Evolutionary conservation across 2,113 vertebrate genomes (phyloP), one percentile per base, ranked within the genome.

Genomic region (Hemiprocne comata): DNA sequence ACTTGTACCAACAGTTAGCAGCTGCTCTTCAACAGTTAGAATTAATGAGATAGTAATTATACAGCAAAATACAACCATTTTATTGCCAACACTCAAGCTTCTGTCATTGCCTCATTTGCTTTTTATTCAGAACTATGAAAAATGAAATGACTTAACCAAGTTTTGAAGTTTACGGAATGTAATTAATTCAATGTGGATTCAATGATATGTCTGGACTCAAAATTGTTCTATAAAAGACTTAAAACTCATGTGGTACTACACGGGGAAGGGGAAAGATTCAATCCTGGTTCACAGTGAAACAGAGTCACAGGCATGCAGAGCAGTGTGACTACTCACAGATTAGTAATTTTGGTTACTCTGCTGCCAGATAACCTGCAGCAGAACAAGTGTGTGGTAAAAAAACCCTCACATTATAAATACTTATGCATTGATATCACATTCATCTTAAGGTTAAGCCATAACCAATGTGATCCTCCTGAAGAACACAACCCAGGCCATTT

Each of bases 121-220:
- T 90, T 91, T 86, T 91, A 86, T 73, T 94, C 71, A 55, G 69
- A 87, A 31, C 76, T 81, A 89, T 90, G 95, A 94, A 95, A 95
- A 95, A 95, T 95, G 87, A 94, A 95, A 91, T 3, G 0, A 83
- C 50, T 81, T 85, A 84, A 86, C 60, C 11, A 64, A 87, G 71
- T 84, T 92, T 64, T 89, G 73, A 74, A 44, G 65, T 87, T 92
- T 73, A 78, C 53, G 94, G 83, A 81, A 75, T 74, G 26, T 95
- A 96, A 96, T 92, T 92, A 78, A 94, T 93, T 93, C 92, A 89
- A 10, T 78, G 80, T 87, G 92, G 61, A 42, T 70, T 88, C 82
- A 65, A 20, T 57, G 62, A 73, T 94, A 38, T 36, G 72, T 34
- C 65, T 83, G 55, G 60, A 93, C 23, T 60, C 54, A 26, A 54